Evolutionary conservation across 1,140 invertebrate species (phyloP).

Genomic region (Eupristina koningsbergeri): DNA sequence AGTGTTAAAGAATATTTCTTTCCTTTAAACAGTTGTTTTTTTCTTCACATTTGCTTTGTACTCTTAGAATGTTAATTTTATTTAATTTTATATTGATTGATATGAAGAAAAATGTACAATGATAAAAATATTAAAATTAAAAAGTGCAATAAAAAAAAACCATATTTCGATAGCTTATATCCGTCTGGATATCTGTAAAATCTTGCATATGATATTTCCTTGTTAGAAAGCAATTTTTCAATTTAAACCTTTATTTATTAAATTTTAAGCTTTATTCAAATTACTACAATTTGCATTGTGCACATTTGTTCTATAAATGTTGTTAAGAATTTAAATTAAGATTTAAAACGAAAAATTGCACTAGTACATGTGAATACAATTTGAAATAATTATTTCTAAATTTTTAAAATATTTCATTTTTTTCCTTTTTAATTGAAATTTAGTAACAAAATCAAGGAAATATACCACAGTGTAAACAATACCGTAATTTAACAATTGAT

Average conservation of each 20-base stretch:
- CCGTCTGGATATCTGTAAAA: slow-evolving; percentile 33
- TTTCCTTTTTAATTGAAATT: slow-evolving; percentile 43
- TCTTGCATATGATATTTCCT: slow-evolving; percentile 32
- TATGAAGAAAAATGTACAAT: slow-evolving; percentile 18
- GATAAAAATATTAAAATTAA: slow-evolving; percentile 7
- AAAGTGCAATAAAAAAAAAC: slow-evolving; percentile 7
- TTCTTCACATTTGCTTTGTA: slow-evolving; percentile 43
- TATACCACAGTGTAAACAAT: slow-evolving; percentile 47
- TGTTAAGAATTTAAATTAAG: slow-evolving; percentile 20
- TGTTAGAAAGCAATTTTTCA: slow-evolving; percentile 35
- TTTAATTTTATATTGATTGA: slow-evolving; percentile 18
- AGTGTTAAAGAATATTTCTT: slow-evolving; percentile 36
- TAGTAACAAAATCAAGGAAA: slow-evolving; percentile 51
- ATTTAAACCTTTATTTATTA: slow-evolving; percentile 37
- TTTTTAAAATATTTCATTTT: slow-evolving; percentile 18
- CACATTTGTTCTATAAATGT: slow-evolving; percentile 20
- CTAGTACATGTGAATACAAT: slow-evolving; percentile 34
- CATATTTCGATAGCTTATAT: slow-evolving; percentile 48
- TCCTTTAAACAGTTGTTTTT: slow-evolving; percentile 44
- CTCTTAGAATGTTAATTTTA: slow-evolving; percentile 43
- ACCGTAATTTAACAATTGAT: slow-evolving; percentile 48
- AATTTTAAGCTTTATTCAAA: slow-evolving; percentile 17
- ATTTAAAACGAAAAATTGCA: slow-evolving; percentile 43
- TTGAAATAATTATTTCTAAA: slow-evolving; percentile 38
- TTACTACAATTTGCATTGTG: slow-evolving; percentile 7